These are phyloP conservation scores for Naja naja DNA, from an alignment of 2,113 vertebrate genomes.

Conservation along the genomic window DNA sequence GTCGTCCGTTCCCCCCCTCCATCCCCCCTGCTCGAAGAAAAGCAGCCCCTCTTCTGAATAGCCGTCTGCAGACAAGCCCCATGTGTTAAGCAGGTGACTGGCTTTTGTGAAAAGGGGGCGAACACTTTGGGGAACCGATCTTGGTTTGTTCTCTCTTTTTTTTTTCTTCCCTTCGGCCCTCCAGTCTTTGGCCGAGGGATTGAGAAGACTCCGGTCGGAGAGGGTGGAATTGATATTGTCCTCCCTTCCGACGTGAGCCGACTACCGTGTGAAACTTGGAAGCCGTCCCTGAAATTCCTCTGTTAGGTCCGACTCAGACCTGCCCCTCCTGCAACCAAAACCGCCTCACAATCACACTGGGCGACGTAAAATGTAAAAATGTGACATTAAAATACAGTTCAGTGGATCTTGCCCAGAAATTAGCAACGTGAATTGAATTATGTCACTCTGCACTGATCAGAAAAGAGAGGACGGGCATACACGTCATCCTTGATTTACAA, in stretches of 20 bases:
- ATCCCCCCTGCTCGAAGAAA: slow-evolving; percentile 70
- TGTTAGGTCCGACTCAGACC: not conserved
- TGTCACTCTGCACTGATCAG: too few species aligned
- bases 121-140: slow-evolving; percentile 53
- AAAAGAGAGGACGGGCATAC: too few species aligned
- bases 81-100: slow-evolving; percentile 73
- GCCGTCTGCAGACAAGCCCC: slow-evolving; percentile 62
- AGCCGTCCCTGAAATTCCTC: not conserved
- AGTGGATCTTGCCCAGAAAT: too few species aligned
- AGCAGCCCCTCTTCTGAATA: slow-evolving; percentile 66
- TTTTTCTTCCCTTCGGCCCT: not conserved
- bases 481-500: not conserved
- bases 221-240: not conserved
- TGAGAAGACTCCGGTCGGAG: not conserved
- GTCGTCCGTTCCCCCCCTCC: not conserved
- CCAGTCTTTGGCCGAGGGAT: not conserved
- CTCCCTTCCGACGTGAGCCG: not conserved
- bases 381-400: too few species aligned
- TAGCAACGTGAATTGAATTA: too few species aligned
- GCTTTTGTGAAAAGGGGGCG: slow-evolving; percentile 50
- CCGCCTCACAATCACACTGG: not conserved
- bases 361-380: too few species aligned
- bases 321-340: not conserved
- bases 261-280: not conserved
- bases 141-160: not conserved